Conservation (phyloP, 2,888 invertebrate species). For the Julus scanicus region DNA sequence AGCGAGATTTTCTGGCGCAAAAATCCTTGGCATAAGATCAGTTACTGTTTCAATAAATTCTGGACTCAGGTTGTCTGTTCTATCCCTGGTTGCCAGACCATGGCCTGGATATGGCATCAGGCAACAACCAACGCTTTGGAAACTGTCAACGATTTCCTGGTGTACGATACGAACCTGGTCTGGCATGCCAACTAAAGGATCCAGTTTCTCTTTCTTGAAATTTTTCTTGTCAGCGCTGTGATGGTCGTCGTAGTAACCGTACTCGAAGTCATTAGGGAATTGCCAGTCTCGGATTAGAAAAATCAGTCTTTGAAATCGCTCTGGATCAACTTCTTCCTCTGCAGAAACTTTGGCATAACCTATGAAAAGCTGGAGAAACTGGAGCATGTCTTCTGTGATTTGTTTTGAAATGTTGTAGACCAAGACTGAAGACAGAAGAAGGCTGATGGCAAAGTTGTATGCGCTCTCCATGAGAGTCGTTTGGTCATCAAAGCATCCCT, state of each 20-base stretch:
- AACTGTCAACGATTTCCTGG: constrained; percentile 10
- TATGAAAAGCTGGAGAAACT: background rate
- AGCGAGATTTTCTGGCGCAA: background rate
- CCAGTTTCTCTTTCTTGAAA: constrained; percentile 36
- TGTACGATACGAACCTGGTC: constrained; percentile 37
- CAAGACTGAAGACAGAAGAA: background rate
- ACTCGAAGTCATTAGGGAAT: background rate
- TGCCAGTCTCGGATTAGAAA: constrained; percentile 35
- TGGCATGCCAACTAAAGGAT: constrained; percentile 13
- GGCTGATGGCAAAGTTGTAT: background rate
- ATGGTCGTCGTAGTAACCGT: constrained; percentile 14
- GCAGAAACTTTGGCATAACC: background rate
- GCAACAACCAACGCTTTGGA: constrained; percentile 34
- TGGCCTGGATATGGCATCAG: constrained; percentile 48
- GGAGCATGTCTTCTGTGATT: constrained; percentile 28
- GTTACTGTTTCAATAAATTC: background rate
- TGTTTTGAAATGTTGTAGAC: background rate
- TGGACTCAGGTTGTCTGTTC: background rate
- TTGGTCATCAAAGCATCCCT: constrained; percentile 22
- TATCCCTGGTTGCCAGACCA: constrained; percentile 3
- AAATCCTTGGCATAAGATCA: constrained; percentile 20
- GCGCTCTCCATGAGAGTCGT: background rate
- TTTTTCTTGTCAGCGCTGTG: background rate
- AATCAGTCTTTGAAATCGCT: background rate
- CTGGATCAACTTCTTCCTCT: background rate